Conservation (phyloP, 1,140 invertebrate species). For the Liolophura sinensis region DNA sequence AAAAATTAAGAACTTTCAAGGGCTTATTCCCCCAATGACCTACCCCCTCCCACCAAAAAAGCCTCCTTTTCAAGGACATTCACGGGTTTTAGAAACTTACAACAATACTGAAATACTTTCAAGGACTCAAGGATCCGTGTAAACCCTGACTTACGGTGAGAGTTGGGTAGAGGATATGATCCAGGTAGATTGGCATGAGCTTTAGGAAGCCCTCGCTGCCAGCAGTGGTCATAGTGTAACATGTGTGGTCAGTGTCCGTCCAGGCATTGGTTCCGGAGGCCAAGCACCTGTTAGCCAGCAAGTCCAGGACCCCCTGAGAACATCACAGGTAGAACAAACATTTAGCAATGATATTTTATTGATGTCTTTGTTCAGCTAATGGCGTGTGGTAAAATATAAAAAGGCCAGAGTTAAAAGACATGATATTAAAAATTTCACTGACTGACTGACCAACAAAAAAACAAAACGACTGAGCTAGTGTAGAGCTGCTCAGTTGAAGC, state of each 20-base stretch:
- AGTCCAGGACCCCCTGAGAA: conserved; percentile 77
- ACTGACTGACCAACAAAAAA: no score
- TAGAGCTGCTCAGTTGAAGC: no score
- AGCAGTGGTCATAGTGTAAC: conserved; percentile 85
- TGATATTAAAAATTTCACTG: no score
- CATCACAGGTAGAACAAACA: background rate
- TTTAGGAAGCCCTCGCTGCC: conserved; percentile 85
- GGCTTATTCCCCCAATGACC: no score
- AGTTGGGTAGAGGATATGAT: conserved; percentile 85
- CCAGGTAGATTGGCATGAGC: conserved; percentile 86
- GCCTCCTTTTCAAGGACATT: no score
- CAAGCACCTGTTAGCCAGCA: conserved; percentile 84
- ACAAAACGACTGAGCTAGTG: no score
- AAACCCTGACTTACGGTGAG: conserved; percentile 67
- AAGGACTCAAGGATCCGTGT: background rate
- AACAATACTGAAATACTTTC: background rate
- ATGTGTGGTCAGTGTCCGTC: conserved; percentile 80
- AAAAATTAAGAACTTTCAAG: no score
- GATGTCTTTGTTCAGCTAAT: no score
- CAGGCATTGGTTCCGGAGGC: conserved; percentile 89
- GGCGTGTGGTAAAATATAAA: no score
- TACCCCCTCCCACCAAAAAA: no score
- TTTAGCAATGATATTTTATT: conserved; percentile 4
- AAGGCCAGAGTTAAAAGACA: no score
- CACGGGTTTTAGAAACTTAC: no score